Conservation (phyloP, 2,797 vertebrate genomes). For the Hafferia zeledoni region DNA sequence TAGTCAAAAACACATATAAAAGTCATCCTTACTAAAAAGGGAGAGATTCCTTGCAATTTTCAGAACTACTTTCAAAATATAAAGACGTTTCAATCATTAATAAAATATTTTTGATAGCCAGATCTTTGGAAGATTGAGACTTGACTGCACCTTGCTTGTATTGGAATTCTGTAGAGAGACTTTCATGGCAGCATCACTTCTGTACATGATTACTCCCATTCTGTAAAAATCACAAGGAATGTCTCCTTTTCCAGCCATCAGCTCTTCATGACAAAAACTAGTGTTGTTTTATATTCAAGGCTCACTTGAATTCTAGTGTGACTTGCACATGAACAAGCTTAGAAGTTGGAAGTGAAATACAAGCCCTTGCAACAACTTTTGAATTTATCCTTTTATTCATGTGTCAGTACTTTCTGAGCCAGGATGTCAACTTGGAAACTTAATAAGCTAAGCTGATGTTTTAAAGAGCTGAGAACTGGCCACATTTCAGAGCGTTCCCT, state of each 20-base stretch:
- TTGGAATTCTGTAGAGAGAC: background rate
- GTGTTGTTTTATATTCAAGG: background rate
- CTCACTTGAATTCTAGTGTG: background rate
- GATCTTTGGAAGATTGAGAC: background rate
- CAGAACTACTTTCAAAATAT: background rate
- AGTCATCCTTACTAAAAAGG: background rate
- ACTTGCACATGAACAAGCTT: background rate
- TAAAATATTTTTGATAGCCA: background rate
- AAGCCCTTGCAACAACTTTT: background rate
- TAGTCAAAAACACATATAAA: background rate
- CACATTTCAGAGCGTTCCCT: background rate
- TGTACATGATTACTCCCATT: background rate
- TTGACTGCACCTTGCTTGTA: background rate
- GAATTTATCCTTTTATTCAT: background rate
- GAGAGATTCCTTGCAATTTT: background rate
- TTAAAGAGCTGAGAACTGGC: slow-evolving; percentile 14
- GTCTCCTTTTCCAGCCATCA: background rate
- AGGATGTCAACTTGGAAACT: background rate
- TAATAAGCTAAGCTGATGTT: background rate
- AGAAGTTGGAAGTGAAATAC: background rate
- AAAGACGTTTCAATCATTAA: background rate
- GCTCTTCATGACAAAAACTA: background rate
- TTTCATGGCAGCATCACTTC: background rate
- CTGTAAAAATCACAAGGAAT: background rate
- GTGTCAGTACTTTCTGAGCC: background rate